phyloP scores from a whole-genome alignment of 2,113 vertebrate genomes.

The Morone chrysops region DNA sequence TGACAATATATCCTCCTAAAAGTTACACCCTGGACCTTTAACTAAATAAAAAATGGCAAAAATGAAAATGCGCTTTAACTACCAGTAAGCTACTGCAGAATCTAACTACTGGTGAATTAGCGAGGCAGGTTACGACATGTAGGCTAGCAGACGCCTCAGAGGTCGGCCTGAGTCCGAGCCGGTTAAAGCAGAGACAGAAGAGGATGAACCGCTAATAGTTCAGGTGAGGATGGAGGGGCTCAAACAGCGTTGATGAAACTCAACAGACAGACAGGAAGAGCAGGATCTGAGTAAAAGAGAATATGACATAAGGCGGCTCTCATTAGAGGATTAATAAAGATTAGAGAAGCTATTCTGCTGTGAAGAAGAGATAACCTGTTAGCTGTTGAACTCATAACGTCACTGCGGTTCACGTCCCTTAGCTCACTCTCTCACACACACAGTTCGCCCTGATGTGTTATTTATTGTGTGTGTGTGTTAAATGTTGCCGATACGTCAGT shows the following conservation, averaged over 20 bases:
- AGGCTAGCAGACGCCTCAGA: background rate
- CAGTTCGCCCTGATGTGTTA: background rate
- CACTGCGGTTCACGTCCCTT: background rate
- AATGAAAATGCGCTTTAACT: too few species aligned
- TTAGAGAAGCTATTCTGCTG: slow-evolving; percentile 5
- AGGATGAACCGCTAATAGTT: slow-evolving; percentile 14
- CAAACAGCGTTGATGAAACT: too few species aligned
- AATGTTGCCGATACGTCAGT: slow-evolving; percentile 43
- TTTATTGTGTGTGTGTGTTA: slow-evolving; percentile 25
- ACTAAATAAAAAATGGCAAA: too few species aligned
- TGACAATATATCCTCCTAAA: too few species aligned
- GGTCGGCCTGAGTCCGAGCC: background rate
- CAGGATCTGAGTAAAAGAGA: background rate
- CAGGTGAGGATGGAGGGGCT: background rate
- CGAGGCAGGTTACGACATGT: background rate
- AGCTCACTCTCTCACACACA: background rate
- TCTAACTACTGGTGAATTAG: too few species aligned
- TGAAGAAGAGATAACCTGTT: background rate
- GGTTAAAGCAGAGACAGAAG: background rate
- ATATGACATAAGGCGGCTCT: background rate
- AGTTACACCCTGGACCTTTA: too few species aligned
- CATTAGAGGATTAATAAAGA: slow-evolving; percentile 10
- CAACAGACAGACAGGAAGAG: background rate
- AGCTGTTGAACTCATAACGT: background rate
- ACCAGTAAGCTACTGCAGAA: too few species aligned